Base-by-base conservation (phyloP, 2,888 invertebrate genomes). In the Tinea trinotella region DNA sequence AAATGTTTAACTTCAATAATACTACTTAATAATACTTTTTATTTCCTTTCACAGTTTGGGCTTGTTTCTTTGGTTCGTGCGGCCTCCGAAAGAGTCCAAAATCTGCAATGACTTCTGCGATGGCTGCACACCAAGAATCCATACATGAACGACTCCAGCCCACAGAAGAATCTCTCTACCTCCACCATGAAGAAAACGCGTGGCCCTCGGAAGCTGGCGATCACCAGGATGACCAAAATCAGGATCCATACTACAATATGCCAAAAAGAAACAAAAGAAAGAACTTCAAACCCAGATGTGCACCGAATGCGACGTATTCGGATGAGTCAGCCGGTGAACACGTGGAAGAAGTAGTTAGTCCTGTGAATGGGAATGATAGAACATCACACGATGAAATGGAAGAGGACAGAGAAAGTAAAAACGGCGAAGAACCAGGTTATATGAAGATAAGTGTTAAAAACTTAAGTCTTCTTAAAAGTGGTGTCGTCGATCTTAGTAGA, bases 231-330 rank as follows among this genome's bases (percentile, higher is more conserved):
- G 83, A 80, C 56, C 76, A 74, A 60, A 74, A 71, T 67, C 64
- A 76, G 1, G 76, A 84, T 3, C 80, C 81, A 1, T 82, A 82
- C 67, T 80, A 81, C 66, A 87, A 86, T 61, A 80, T 85, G 70
- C 89, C 89, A 58, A 90, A 91, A 72, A 87, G 91, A 64, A 93
- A 93, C 82, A 92, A 93, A 64, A 81, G 93, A 61, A 93, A 93
- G 74, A 93, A 93, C 72, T 92, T 93, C 76, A 90, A 92, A 64
- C 94, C 94, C 0, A 83, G 93, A 63, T 93, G 92, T 73, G 86
- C 87, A 56, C 91, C 92, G 1, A 89, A 88, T 58, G 73, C 86
- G 15, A 76, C 82, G 0, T 86, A 82, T 63, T 85, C 87, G 4
- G 88, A 88, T 54, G 84, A 87, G 57, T 83, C 83, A 0, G 78